These are phyloP conservation scores for Agonopterix alstromeriana DNA, from an alignment of 2,888 invertebrate species.

Conservation along the genomic window DNA sequence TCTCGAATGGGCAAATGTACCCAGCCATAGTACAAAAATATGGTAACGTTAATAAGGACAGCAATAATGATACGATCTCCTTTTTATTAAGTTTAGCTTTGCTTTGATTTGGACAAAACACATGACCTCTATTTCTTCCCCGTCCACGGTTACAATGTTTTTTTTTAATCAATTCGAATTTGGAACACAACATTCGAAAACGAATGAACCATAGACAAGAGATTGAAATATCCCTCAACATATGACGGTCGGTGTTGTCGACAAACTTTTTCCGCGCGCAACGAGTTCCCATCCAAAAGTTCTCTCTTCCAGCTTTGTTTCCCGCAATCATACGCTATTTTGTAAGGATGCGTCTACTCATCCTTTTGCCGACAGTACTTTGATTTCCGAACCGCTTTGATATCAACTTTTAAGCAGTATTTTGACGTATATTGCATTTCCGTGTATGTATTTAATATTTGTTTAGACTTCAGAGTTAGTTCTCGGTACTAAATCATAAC, in stretches of 20 bases:
- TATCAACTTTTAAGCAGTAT: conserved; percentile 68
- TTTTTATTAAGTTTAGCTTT: too few relatives aligned
- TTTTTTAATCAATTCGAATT: conserved; percentile 18
- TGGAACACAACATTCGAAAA: conserved; percentile 25
- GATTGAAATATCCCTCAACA: conserved; percentile 27
- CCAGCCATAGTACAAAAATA: too few relatives aligned
- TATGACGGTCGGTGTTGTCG: conserved; percentile 35
- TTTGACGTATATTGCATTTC: conserved; percentile 70
- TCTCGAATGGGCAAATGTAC: too few relatives aligned
- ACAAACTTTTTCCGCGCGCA: conserved; percentile 60
- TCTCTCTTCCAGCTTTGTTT: conserved; percentile 54
- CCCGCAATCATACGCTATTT: conserved; percentile 65
- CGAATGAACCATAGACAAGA: conserved; percentile 25
- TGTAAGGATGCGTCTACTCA: conserved; percentile 66
- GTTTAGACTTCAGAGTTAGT: conserved; percentile 38
- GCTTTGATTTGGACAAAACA: too few relatives aligned
- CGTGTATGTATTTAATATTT: conserved; percentile 61
- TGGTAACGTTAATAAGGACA: too few relatives aligned
- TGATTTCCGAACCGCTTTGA: conserved; percentile 71
- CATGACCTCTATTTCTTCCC: too few relatives aligned
- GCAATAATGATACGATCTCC: too few relatives aligned
- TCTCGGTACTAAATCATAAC: conserved; percentile 31
- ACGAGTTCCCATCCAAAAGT: conserved; percentile 43
- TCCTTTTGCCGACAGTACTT: conserved; percentile 64
- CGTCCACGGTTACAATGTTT: too few relatives aligned